These are phyloP conservation scores for Zaprionus gabonicus DNA, from an alignment of 1,140 invertebrate genomes.

Conservation along the genomic window DNA sequence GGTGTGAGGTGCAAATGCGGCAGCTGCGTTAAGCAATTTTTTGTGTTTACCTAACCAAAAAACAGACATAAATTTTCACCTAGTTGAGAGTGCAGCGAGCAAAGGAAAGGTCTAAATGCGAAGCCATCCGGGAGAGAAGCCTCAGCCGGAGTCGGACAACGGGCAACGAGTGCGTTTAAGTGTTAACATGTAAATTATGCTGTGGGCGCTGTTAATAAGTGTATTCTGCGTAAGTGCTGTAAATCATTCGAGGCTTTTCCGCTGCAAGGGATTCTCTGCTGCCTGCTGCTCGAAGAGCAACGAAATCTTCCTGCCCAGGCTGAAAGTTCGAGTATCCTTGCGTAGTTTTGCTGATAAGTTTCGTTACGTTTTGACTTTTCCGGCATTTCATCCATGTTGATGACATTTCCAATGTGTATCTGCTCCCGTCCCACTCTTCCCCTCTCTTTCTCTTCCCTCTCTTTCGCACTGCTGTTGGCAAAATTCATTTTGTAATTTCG, in stretches of 20 bases:
- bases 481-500: slow-evolving; percentile 82
- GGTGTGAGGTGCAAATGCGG: slow-evolving; percentile 21
- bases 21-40: slow-evolving; percentile 67
- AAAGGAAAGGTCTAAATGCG: slow-evolving; percentile 19
- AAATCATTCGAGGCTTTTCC: slow-evolving; percentile 69
- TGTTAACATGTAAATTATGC: slow-evolving; percentile 84
- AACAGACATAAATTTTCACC: slow-evolving; percentile 73
- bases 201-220: slow-evolving; percentile 77
- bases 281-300: neutral
- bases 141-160: neutral
- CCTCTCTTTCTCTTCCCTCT: neutral
- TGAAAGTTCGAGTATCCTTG: slow-evolving; percentile 66
- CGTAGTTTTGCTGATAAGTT: slow-evolving; percentile 81
- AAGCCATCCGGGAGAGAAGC: slow-evolving; percentile 12
- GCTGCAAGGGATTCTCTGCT: neutral
- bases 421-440: neutral
- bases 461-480: slow-evolving; percentile 48
- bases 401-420: slow-evolving; percentile 76
- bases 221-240: slow-evolving; percentile 57
- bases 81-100: slow-evolving; percentile 47
- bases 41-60: slow-evolving; percentile 35
- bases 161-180: slow-evolving; percentile 75
- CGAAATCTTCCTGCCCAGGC: slow-evolving; percentile 11
- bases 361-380: slow-evolving; percentile 77
- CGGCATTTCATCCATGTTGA: slow-evolving; percentile 80